Conservation (phyloP, 2,113 vertebrate species). For the Todiramphus chloris region DNA sequence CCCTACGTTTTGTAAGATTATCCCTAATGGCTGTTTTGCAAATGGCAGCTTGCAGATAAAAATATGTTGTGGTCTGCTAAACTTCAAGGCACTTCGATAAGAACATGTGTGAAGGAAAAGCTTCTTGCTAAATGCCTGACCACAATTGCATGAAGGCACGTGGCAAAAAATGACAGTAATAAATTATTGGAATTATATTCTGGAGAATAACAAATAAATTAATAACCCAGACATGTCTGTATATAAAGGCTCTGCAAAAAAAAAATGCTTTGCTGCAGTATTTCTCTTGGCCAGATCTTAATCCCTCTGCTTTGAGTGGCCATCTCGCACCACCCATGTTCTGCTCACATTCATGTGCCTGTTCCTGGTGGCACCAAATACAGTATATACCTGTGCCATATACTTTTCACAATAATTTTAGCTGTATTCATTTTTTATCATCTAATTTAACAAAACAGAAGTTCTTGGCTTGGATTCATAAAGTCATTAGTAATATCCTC, state of each 20-base stretch:
- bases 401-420: neutral
- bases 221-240: neutral
- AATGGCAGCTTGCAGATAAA: constrained; percentile 57
- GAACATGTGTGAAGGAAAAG: neutral
- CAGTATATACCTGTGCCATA: neutral
- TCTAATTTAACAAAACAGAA: neutral
- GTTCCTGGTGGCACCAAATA: neutral
- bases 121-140: fast-evolving
- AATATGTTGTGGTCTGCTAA: constrained; percentile 35
- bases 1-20: constrained; percentile 68
- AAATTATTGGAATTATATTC: neutral
- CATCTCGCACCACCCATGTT: neutral
- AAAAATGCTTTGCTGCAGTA: neutral
- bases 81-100: neutral
- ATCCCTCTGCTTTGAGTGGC: neutral
- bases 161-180: neutral
- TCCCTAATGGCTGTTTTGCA: constrained; percentile 46
- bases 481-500: neutral
- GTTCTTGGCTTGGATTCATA: neutral
- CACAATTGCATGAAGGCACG: neutral
- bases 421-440: neutral
- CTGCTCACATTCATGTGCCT: neutral
- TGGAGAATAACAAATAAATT: neutral
- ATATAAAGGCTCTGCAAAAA: neutral
- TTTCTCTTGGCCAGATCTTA: neutral